Conservation (phyloP, 2,797 vertebrate genomes). For the Aythya fuligula region DNA sequence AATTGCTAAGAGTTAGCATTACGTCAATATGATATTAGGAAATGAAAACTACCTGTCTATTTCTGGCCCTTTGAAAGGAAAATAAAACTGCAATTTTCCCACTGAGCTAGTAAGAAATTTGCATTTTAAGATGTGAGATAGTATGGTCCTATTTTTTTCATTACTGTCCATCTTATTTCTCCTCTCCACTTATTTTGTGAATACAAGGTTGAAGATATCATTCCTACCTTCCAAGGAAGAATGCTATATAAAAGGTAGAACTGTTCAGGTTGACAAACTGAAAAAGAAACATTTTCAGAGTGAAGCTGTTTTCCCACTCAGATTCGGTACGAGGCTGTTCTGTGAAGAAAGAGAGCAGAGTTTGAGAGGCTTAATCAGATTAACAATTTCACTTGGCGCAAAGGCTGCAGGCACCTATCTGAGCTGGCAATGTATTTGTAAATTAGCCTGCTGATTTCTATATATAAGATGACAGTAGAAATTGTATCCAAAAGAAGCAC, state of each 20-base stretch:
- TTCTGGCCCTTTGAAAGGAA: neutral
- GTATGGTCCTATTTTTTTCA: constrained; percentile 3
- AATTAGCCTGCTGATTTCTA: constrained; percentile 19
- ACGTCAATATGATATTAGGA: neutral
- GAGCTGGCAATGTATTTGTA: neutral
- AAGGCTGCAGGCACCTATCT: neutral
- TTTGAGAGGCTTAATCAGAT: constrained; percentile 41
- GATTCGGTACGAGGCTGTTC: constrained; percentile 95
- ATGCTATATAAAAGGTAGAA: constrained; percentile 95
- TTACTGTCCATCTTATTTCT: neutral
- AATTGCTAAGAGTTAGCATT: neutral
- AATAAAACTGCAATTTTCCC: neutral
- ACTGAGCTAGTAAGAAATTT: neutral
- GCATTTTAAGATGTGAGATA: neutral
- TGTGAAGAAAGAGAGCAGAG: constrained; percentile 78
- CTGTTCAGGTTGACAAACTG: constrained; percentile 97
- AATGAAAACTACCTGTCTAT: neutral
- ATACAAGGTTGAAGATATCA: neutral
- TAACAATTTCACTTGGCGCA: neutral
- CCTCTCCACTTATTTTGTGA: neutral
- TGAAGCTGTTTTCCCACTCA: constrained; percentile 97
- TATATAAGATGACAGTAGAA: neutral
- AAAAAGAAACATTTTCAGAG: constrained; percentile 96
- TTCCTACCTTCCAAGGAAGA: constrained; percentile 93
- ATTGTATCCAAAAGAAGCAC: neutral